Base-by-base conservation (phyloP, 64 coral and sea anemone species). In the Platygyra sinensis region DNA sequence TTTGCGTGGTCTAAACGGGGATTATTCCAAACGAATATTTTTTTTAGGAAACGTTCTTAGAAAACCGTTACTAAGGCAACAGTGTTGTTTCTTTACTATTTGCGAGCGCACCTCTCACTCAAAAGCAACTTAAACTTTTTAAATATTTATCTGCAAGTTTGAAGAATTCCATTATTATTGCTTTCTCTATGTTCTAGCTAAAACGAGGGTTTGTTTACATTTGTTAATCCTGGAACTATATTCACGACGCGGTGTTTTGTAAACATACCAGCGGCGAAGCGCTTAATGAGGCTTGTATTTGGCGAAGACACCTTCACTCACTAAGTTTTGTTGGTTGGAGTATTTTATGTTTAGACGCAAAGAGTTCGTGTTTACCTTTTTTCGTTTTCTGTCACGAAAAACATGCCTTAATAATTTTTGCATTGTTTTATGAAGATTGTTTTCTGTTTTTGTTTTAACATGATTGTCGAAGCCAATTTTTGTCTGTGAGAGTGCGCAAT, bases 261-360 rank as follows among this genome's bases (percentile, higher is more conserved):
- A 67, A 71, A 85, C 80, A 46, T n/a, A 39, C 20, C 0, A 10
- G 4, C 17, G 22, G 20, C 19, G 16, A 71, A 13, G 38, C 20
- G 32, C 3, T 72, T 71, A 72, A 52, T 72, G 38, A 85, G 39
- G 29, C n/a, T 85, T 71, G 52, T 16, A 28, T 85, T 69, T 64
- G 63, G n/a, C 24, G 33, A 71, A 16, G 36, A 72, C 19, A 14
- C 24, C 22, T n/a, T 28, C 32, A 72, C 10, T 51, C 81, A 71
- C 33, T 71, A 20, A 77, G 62, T 51, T 71, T 39, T 85, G 81
- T 85, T 72, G 69, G 62, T 22, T 61, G 4, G 67, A 83, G 54
- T 67, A n/a, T 83, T 69, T 85, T 51, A 18, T 50, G 13, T 67
- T 82, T 59, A 15, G 29, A 64, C 30, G 30, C 19, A 12, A 42